phyloP scores from a whole-genome alignment of 2,888 invertebrate species.

The Oscheius sp. region DNA sequence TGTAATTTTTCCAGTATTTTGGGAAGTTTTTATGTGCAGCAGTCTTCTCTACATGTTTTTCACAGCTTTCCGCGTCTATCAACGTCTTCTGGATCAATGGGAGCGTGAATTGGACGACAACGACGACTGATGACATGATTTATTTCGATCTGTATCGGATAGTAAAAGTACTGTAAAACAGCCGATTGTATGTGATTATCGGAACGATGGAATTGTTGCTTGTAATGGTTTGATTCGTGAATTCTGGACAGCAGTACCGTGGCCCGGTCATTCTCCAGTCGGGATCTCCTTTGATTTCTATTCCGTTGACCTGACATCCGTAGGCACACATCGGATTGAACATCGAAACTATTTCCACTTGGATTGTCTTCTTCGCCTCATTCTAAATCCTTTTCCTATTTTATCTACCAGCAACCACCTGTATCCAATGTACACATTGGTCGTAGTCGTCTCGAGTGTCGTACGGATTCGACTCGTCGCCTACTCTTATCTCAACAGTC shows the following conservation, averaged over 20 bases:
- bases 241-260: not conserved
- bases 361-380: not conserved
- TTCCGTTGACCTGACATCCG: not conserved
- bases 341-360: not conserved
- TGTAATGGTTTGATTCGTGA: not conserved
- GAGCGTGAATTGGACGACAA: not conserved
- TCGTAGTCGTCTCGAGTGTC: not conserved
- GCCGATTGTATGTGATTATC: not conserved
- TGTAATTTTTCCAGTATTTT: not conserved
- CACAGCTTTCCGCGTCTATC: slow-evolving; percentile 10
- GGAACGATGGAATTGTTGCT: not conserved
- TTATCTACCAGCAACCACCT: not conserved
- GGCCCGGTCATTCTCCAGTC: not conserved
- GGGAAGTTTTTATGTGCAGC: slow-evolving; percentile 11
- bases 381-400: not conserved
- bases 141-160: not conserved
- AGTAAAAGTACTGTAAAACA: slow-evolving; percentile 2
- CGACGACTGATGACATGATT: not conserved
- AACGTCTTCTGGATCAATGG: slow-evolving; percentile 3
- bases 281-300: not conserved
- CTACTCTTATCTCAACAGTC: not conserved
- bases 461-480: not conserved
- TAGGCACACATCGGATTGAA: slow-evolving; percentile 7
- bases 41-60: slow-evolving; percentile 10
- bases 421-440: slow-evolving; percentile 1